Conservation (phyloP, 2,797 vertebrate species). For the Argya squamiceps region DNA sequence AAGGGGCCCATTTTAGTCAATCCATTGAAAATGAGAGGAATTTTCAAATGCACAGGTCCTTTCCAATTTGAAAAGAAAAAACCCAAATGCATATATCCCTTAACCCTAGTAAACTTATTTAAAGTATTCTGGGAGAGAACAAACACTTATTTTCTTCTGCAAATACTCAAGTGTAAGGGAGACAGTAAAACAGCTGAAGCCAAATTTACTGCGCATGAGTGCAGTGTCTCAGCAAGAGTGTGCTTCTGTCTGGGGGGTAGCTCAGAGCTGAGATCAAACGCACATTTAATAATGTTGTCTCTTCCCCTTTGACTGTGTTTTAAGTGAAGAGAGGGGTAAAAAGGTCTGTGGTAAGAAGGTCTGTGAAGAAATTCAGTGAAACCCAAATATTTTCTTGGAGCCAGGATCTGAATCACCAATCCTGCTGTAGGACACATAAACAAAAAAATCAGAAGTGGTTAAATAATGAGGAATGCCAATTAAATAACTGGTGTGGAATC, state of each 20-base stretch:
- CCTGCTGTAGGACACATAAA: not conserved
- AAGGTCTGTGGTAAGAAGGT: not conserved
- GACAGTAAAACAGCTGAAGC: not conserved
- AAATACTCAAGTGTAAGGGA: not conserved
- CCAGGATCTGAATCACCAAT: rapidly evolving
- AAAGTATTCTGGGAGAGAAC: not conserved
- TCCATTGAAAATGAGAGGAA: not conserved
- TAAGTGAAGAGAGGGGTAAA: not conserved
- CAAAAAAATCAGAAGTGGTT: not conserved
- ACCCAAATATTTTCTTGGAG: not conserved
- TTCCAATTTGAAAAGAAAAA: not conserved
- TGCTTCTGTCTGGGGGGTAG: not conserved
- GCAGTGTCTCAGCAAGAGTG: not conserved
- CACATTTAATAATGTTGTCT: not conserved
- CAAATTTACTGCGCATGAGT: not conserved
- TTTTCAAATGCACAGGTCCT: not conserved
- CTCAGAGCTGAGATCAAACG: not conserved
- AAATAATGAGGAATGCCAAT: not conserved
- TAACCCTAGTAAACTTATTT: not conserved
- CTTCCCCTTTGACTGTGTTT: not conserved
- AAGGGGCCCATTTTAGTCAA: not conserved
- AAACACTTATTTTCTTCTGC: not conserved
- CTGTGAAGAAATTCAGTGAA: not conserved
- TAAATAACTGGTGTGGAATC: not conserved
- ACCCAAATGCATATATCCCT: not conserved